Evolutionary conservation across 2,888 invertebrate species (phyloP).

Genomic region (Heliconius cydno): DNA sequence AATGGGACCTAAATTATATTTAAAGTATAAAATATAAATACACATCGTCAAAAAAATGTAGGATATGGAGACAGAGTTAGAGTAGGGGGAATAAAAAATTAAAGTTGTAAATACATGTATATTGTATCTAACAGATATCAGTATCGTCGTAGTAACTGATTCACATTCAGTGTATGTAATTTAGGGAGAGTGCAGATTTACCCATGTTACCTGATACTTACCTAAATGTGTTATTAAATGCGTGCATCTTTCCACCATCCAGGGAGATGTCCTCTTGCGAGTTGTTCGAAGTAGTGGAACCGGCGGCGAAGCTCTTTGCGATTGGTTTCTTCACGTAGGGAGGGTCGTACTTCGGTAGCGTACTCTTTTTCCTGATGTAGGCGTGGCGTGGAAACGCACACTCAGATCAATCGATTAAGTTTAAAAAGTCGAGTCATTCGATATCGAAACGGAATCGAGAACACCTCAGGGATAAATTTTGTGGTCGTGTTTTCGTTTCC

Average conservation of each 20-base stretch:
- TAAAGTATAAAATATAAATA: constrained; percentile 35
- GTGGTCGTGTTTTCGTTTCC: constrained; percentile 57
- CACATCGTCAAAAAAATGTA: constrained; percentile 14
- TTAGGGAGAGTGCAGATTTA: constrained; percentile 17
- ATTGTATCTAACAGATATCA: constrained; percentile 18
- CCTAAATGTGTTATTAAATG: constrained; percentile 92
- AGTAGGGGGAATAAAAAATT: constrained; percentile 9
- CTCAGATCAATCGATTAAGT: constrained; percentile 83
- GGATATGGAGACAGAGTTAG: constrained; percentile 10
- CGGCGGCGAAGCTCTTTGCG: constrained; percentile 87
- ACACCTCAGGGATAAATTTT: constrained; percentile 57
- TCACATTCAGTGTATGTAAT: background rate
- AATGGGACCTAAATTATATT: constrained; percentile 43
- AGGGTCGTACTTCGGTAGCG: constrained; percentile 94
- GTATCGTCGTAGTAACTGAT: constrained; percentile 31
- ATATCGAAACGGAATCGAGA: constrained; percentile 61
- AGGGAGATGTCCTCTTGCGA: constrained; percentile 91
- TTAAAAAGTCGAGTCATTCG: constrained; percentile 63
- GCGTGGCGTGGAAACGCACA: constrained; percentile 83
- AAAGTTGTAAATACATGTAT: constrained; percentile 27
- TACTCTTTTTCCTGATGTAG: constrained; percentile 92
- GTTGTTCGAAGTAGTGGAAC: constrained; percentile 87
- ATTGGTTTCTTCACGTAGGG: constrained; percentile 93
- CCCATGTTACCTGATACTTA: constrained; percentile 59
- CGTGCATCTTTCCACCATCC: constrained; percentile 92